Evolutionary conservation across 1,140 invertebrate genomes (phyloP).

Genomic region (Augochlora pura): DNA sequence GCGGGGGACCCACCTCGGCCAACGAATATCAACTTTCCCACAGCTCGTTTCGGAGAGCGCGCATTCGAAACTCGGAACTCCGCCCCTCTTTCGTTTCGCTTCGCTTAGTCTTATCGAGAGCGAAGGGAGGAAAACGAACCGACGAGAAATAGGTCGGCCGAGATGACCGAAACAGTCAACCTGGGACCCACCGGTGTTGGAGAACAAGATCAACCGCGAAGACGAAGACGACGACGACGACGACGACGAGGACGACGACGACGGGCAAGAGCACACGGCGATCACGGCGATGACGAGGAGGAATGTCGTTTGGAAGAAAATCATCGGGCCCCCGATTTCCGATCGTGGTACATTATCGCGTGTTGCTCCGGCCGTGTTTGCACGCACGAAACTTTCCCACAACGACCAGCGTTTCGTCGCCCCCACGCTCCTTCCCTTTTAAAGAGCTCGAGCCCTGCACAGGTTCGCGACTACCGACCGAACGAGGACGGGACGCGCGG

Average conservation of each 20-base stretch:
- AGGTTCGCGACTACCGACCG: conserved; percentile 1
- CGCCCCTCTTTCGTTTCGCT: not conserved
- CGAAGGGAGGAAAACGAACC: not conserved
- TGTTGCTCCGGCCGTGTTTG: too few relatives aligned
- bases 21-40: conserved; percentile 70
- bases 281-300: not conserved
- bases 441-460: conserved; percentile 49
- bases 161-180: too few relatives aligned
- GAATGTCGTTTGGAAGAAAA: not conserved
- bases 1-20: conserved; percentile 44
- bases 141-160: not conserved
- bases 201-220: too few relatives aligned
- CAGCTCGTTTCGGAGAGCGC: conserved; percentile 65
- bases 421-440: conserved; percentile 58
- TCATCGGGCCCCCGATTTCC: not conserved
- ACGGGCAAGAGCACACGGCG: too few relatives aligned
- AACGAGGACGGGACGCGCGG: conserved; percentile 3
- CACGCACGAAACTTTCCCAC: conserved; percentile 56
- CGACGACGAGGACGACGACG: too few relatives aligned
- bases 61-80: conserved; percentile 9
- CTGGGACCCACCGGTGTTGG: too few relatives aligned
- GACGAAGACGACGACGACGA: too few relatives aligned
- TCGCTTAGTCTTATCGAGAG: not conserved
- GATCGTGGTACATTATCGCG: not conserved
- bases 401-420: conserved; percentile 49